Evolutionary conservation across 2,888 invertebrate species (phyloP).

Genomic region (Sesia bembeciformis): DNA sequence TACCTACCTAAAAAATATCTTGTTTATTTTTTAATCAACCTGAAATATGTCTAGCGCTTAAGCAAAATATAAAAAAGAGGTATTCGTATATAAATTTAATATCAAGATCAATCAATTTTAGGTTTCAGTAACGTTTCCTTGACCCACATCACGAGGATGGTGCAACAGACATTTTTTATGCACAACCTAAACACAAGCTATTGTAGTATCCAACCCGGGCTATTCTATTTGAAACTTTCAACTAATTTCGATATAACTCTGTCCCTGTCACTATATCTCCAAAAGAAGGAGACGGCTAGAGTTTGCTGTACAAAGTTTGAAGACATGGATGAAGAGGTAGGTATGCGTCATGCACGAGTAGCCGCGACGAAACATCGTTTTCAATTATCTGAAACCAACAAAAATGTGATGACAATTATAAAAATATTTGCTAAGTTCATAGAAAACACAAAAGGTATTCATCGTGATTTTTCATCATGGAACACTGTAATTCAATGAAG

Average conservation of each 20-base stretch:
- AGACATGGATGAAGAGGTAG: background rate
- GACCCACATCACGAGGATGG: slow-evolving; percentile 18
- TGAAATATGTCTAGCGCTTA: too few relatives aligned
- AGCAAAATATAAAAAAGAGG: too few relatives aligned
- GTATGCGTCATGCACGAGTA: background rate
- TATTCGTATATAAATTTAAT: background rate
- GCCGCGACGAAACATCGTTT: background rate
- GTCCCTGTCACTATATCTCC: background rate
- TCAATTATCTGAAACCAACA: too few relatives aligned
- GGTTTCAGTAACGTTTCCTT: slow-evolving; percentile 20
- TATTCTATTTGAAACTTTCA: background rate
- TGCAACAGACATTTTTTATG: slow-evolving; percentile 17
- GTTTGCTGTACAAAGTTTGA: too few relatives aligned
- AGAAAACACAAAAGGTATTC: too few relatives aligned
- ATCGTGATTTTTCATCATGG: too few relatives aligned
- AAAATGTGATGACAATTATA: too few relatives aligned
- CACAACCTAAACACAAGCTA: background rate
- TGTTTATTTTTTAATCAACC: too few relatives aligned
- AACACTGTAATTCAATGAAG: too few relatives aligned
- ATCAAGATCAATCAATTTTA: slow-evolving; percentile 6
- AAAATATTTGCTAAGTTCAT: too few relatives aligned
- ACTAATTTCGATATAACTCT: background rate
- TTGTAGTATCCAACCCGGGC: background rate
- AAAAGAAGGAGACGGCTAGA: background rate
- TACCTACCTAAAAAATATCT: too few relatives aligned